Conservation (phyloP, 2,797 vertebrate species). For the Typhlichthys subterraneus region DNA sequence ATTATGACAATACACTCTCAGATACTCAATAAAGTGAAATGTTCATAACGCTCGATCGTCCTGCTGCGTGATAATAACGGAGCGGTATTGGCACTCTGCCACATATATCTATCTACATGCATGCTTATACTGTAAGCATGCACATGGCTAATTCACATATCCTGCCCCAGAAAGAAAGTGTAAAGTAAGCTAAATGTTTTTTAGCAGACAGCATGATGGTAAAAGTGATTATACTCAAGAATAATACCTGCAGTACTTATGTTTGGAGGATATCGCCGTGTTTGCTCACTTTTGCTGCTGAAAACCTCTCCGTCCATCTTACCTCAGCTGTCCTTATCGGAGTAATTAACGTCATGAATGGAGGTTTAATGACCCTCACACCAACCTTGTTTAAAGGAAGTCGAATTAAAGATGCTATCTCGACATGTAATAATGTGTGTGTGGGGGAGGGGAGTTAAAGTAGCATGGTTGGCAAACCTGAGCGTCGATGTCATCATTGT, state of each 20-base stretch:
- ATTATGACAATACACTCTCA: too few species aligned
- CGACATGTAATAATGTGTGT: conserved; percentile 57
- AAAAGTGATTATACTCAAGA: conserved; percentile 31
- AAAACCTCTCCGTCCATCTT: conserved; percentile 58
- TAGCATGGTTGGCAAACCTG: conserved; percentile 36
- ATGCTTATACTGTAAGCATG: conserved; percentile 13
- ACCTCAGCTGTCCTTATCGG: conserved; percentile 68
- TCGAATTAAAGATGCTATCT: conserved; percentile 79
- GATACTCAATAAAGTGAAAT: too few species aligned
- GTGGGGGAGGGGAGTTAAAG: conserved; percentile 16
- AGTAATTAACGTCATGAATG: conserved; percentile 75
- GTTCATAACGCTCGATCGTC: too few species aligned
- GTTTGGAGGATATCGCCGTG: conserved; percentile 32
- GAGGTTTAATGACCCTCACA: conserved; percentile 73
- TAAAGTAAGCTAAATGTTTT: conserved; percentile 34
- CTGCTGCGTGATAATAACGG: too few species aligned
- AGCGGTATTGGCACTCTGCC: neutral
- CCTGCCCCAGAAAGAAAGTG: neutral
- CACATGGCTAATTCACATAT: conserved; percentile 18
- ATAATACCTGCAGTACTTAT: conserved; percentile 38
- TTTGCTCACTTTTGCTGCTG: conserved; percentile 39
- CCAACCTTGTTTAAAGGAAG: conserved; percentile 75
- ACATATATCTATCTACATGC: neutral
- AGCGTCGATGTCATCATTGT: conserved; percentile 67
- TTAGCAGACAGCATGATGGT: conserved; percentile 37